A percentile compares a stretch with the other conserved stretches of the same genome.
phyloP scores from a whole-genome alignment of 2,888 invertebrate species.

The Mythimna pallens region DNA sequence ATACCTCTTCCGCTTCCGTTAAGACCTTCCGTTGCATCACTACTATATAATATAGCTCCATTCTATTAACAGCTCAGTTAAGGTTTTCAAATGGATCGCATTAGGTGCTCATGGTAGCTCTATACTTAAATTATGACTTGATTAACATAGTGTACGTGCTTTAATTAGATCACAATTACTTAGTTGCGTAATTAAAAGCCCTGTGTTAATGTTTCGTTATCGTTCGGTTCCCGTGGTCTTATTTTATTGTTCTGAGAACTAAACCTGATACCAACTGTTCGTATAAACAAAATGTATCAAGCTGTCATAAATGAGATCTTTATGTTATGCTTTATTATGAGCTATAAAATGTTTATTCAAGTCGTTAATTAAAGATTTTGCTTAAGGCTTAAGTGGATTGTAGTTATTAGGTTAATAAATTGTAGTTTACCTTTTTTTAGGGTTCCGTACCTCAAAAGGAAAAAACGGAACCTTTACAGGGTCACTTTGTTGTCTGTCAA shows the following conservation, averaged over 20 bases:
- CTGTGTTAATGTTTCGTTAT: slow-evolving; percentile 30
- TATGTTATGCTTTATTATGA: neutral
- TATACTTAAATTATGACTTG: neutral
- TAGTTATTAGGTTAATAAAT: too few relatives aligned
- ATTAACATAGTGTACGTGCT: slow-evolving; percentile 9
- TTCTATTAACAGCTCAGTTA: too few relatives aligned
- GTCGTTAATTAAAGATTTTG: neutral
- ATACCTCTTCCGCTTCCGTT: too few relatives aligned
- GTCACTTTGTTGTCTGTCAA: too few relatives aligned
- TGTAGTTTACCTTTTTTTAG: too few relatives aligned
- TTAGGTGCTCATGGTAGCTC: too few relatives aligned
- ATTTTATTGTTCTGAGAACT: slow-evolving; percentile 36
- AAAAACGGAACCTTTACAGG: too few relatives aligned
- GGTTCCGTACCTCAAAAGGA: too few relatives aligned
- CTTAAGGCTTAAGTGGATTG: neutral
- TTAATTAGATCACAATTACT: slow-evolving; percentile 31
- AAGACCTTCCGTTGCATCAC: too few relatives aligned
- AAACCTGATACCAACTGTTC: slow-evolving; percentile 29
- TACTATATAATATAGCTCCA: too few relatives aligned
- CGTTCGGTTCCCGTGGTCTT: slow-evolving; percentile 43
- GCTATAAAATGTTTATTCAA: slow-evolving; percentile 5
- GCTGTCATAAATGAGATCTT: slow-evolving; percentile 1
- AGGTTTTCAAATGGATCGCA: too few relatives aligned
- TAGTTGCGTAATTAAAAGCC: slow-evolving; percentile 19
- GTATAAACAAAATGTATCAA: slow-evolving; percentile 23